Conservation (phyloP, 2,113 vertebrate genomes). For the Notechis scutatus region DNA sequence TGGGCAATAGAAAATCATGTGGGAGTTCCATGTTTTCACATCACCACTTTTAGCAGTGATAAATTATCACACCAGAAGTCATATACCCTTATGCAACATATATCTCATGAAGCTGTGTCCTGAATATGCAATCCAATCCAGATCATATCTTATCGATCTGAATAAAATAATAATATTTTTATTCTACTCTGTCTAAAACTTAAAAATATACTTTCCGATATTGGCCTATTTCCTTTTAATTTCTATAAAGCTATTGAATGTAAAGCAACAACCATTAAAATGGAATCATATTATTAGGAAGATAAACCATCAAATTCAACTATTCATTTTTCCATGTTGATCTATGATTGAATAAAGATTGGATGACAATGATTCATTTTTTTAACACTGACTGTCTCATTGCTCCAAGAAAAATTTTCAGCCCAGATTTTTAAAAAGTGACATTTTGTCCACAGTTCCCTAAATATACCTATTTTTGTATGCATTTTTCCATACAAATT, state of each 20-base stretch:
- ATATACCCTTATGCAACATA: neutral
- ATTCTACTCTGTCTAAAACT: neutral
- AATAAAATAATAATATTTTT: neutral
- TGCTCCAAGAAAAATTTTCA: neutral
- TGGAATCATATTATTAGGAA: neutral
- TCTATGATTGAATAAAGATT: neutral
- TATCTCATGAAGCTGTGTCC: no score
- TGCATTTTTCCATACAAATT: neutral
- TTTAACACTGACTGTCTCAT: neutral
- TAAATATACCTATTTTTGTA: neutral
- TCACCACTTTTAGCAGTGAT: neutral
- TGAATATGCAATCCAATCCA: neutral
- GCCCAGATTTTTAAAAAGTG: neutral
- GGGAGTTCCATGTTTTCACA: neutral
- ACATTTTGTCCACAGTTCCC: neutral
- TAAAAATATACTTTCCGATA: neutral
- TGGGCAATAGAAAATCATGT: neutral
- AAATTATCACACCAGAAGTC: neutral
- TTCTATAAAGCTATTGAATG: neutral
- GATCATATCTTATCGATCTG: neutral
- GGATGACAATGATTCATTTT: neutral
- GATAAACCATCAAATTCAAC: neutral
- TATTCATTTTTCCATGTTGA: neutral
- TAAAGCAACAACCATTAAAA: neutral
- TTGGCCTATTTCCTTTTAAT: neutral